Base-by-base conservation (phyloP, 2,113 vertebrate genomes). In the Myiagra hebetior region DNA sequence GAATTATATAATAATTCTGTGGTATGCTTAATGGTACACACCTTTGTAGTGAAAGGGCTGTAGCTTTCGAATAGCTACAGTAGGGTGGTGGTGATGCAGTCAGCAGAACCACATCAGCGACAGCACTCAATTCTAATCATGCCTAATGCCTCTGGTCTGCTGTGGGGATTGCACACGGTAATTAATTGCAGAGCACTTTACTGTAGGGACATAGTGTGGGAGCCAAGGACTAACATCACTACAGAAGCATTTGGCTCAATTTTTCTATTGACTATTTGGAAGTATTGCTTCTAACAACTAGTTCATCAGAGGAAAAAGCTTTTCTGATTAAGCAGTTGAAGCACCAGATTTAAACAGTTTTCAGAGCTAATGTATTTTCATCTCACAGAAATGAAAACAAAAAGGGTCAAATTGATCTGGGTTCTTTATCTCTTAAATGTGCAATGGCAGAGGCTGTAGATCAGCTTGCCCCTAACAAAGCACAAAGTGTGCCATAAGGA, bases 281-380 rank as follows among this genome's bases (percentile, higher is more conserved):
- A 89, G 22, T 52, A 85, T 31, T 96, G 33, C 75, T 90, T 87
- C 72, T 85, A 85, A 80, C 67, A 87, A 73, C 57, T 65, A 83
- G 70, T 80, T 91, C 70, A 95, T 91, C 91, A 93, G 72, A 80
- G 74, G 59, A 74, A 95, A 95, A 83, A 83, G 55, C 70, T 91
- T 96, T 94, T 85, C 70, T 96, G 89, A 91, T 91, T 91, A 96
- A 95, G 78, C 42, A 74, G 24, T 83, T 95, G 82, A 67, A 73
- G 15, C 41, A 75, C 20, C 1, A 5, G 74, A 59, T 93, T 91
- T 88, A 91, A 93, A 79, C 55, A 80, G 18, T 92, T 95, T 97
- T 78, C 44, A 78, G 59, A 83, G 33, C 27, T 90, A 79, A 86
- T 21, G 17, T 26, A 85, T 87, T 90, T 94, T 90, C 68, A 77